Base-by-base conservation (phyloP, 2,888 invertebrate species). In the Tolmerus cingulatus region DNA sequence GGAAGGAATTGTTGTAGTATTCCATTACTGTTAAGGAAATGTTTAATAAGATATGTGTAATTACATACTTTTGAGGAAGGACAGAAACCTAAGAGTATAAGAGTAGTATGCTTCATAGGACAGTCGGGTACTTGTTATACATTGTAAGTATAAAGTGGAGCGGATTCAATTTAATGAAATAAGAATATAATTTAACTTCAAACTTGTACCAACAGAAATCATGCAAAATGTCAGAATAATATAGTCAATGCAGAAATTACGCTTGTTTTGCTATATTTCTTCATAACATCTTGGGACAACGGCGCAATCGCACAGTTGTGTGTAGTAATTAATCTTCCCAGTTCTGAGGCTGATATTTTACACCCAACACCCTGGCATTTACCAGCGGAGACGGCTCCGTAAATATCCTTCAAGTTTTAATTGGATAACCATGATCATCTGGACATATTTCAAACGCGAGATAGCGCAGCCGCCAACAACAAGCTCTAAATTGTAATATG, bases 391-490 rank as follows among this genome's bases (percentile, higher is more conserved):
- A 85, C 51, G 57, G 85, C 74, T 74, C 74, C 74, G 85, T 85
- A 74, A 74, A 85, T 85, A 74, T 74, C 74, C 74, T 85, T 85
- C 85, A 85, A 74, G 74, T 46, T 74, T 85, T 85, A 85, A 85
- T 85, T 85, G 85, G 85, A 85, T 85, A 85, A 46, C 85, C 85
- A 74, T 85, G 85, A 85, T 85, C 85, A 43, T 85, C 74, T 85
- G 74, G 85, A 85, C 85, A 87, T 87, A 81, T 81, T 87, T 87
- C 81, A 87, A 86, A 23, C 27, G 46, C 5, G 79, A 87, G 79
- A 87, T 79, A 87, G 37, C 87, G 14, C n/a, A 9, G 19, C 30
- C 79, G 16, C 82, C 57, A 78, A 43, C 87, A 55, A 74, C 74
- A 51, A 46, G 46, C 74, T 74, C 74, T 51, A 74, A 34, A 85